phyloP scores from a whole-genome alignment of 2,888 invertebrate species.

The Lasioglossum leucozonium region DNA sequence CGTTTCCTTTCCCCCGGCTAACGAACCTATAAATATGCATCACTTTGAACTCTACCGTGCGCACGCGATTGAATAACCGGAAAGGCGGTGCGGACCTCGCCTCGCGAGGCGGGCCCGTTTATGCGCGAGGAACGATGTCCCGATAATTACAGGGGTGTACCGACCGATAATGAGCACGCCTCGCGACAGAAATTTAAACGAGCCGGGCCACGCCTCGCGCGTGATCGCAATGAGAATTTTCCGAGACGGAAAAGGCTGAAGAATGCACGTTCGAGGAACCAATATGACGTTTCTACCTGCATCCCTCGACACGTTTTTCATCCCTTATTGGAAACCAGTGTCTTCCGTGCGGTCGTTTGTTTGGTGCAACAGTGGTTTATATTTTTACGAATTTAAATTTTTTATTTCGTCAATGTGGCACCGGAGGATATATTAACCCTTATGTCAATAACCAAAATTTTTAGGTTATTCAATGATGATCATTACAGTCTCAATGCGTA shows the following conservation, averaged over 20 bases:
- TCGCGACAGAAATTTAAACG: conserved; percentile 52
- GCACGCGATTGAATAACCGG: conserved; percentile 73
- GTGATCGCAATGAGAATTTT: conserved; percentile 13
- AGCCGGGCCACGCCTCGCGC: conserved; percentile 31
- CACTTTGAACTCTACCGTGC: conserved; percentile 72
- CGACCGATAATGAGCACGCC: conserved; percentile 59
- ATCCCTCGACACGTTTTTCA: background rate
- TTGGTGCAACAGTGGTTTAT: background rate
- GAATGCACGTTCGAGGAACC: background rate
- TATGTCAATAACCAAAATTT: no score
- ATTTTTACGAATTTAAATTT: no score
- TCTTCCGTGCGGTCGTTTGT: background rate
- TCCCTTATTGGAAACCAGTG: background rate
- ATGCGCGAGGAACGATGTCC: conserved; percentile 53
- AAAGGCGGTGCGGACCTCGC: conserved; percentile 57
- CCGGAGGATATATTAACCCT: background rate
- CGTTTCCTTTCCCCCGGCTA: conserved; percentile 65
- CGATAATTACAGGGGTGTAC: conserved; percentile 63
- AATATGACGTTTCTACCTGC: background rate
- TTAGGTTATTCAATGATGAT: no score
- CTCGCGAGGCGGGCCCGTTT: conserved; percentile 42
- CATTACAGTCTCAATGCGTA: no score
- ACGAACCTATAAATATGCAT: conserved; percentile 78
- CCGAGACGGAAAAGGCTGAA: background rate
- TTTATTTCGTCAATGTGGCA: background rate